Percentiles rank a stretch among this genome's conserved stretches.
Evolutionary conservation across 1,140 invertebrate genomes (phyloP).

Genomic region (Drosophila parvula): DNA sequence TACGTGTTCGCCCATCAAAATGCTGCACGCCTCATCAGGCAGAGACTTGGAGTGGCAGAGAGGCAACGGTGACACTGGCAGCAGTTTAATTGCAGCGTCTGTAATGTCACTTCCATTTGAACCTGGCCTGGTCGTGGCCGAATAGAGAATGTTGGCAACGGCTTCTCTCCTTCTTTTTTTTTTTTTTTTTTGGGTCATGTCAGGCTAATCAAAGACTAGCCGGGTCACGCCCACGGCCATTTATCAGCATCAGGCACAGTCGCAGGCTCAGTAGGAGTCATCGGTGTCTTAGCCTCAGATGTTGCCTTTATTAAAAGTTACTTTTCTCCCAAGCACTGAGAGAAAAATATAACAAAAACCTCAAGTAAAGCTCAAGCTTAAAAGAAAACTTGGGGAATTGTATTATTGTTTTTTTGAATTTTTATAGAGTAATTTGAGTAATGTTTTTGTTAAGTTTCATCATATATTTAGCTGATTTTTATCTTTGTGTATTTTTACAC

Average conservation of each 20-base stretch:
- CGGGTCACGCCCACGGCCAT: conserved; percentile 71
- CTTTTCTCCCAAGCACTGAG: conserved; percentile 13
- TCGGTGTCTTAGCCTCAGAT: conserved; percentile 52
- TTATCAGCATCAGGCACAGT: conserved; percentile 65
- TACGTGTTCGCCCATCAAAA: conserved; percentile 76
- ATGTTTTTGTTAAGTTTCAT: not conserved
- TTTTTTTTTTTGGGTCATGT: conserved; percentile 71
- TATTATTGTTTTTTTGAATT: not conserved
- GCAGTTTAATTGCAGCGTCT: conserved; percentile 72
- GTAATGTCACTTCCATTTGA: conserved; percentile 78
- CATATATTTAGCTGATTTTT: not conserved
- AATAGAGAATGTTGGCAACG: conserved; percentile 7
- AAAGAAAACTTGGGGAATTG: not conserved
- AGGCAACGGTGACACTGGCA: conserved; percentile 27
- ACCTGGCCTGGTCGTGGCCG: conserved; percentile 32
- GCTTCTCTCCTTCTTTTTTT: conserved; percentile 11
- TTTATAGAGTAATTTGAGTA: not conserved
- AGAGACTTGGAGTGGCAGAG: not conserved
- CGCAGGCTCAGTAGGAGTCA: conserved; percentile 40
- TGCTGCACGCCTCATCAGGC: conserved; percentile 71
- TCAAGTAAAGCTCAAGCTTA: not conserved
- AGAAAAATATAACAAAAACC: not conserved
- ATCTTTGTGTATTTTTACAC: conserved; percentile 16
- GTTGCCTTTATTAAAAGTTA: conserved; percentile 76
- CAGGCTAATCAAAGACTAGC: conserved; percentile 70